Evolutionary conservation across 2,888 invertebrate species (phyloP).

Genomic region (Pristionchus mayeri): DNA sequence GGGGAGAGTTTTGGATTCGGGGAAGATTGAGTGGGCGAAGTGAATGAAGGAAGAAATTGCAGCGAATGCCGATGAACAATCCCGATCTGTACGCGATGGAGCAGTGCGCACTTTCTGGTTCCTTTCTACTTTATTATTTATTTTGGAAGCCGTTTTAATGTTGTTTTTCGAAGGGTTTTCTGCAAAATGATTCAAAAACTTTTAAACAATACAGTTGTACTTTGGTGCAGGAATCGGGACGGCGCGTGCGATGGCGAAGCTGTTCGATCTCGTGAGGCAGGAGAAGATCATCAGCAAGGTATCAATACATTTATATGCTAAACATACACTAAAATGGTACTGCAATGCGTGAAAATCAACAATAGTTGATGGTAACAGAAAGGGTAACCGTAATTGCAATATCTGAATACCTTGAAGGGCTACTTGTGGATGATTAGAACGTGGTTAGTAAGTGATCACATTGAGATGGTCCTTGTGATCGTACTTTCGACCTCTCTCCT

Average conservation of each 20-base stretch:
- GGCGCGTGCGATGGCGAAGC: constrained; percentile 63
- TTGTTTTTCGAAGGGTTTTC: no score
- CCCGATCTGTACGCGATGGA: constrained; percentile 68
- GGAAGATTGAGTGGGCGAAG: no score
- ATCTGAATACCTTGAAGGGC: not conserved
- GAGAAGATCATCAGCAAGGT: constrained; percentile 56
- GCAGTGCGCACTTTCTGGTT: constrained; percentile 65
- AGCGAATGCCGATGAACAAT: constrained; percentile 69
- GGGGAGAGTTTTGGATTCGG: no score
- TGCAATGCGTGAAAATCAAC: not conserved
- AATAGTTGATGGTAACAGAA: no score
- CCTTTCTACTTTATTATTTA: not conserved
- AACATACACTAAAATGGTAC: not conserved
- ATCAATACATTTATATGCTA: not conserved
- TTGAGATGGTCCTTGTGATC: not conserved
- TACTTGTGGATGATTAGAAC: not conserved
- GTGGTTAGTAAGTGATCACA: not conserved
- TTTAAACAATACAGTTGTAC: no score
- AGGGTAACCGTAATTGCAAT: not conserved
- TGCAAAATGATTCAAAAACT: not conserved
- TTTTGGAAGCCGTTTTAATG: no score
- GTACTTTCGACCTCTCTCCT: constrained; percentile 2
- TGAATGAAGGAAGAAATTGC: constrained; percentile 45
- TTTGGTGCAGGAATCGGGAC: constrained; percentile 60
- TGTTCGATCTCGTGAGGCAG: constrained; percentile 59